Base-by-base conservation (phyloP, 2,888 invertebrate genomes). In the Agrochola circellaris region DNA sequence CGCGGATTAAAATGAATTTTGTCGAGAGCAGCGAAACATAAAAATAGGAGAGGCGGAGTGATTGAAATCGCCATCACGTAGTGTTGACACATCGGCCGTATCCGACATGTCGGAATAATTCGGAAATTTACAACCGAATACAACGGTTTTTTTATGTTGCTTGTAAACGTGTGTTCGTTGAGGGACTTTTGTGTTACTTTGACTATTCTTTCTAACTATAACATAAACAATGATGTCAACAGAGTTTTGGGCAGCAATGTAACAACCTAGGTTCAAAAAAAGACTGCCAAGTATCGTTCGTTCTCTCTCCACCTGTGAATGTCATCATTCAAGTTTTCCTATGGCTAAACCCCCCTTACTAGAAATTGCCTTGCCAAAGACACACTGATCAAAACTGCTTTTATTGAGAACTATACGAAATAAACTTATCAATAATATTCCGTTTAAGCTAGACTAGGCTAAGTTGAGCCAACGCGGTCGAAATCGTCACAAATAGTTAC, bases 21-120 rank as follows among this genome's bases (percentile, higher is more conserved):
- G 91, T 91, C 86, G 90, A 88, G 85, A 85, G 87, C 83, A 83
- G 83, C 83, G 85, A 87, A 90, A 91, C 86, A 91, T 89, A 89
- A 90, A 92, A 93, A 91, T 90, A 90, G 87, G 81, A 83, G 80
- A 84, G 86, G 70, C 73, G 61, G 83, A 89, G 90, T 93, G 93
- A 94, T 94, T 94, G 93, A 90, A 92, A 94, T 92, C 91, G 80
- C 91, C 88, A 92, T 93, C 93, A 94, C 93, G 93, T 93, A 86
- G 89, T 92, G 92, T 94, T 94, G 94, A 94, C 94, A 93, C 89
- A 92, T 90, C 85, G 87, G 73, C 84, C 90, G 90, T 82, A 85
- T 84, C 88, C 84, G 83, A 87, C 89, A 90, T 90, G 88, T 88
- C 70, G 87, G 87, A 89, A 90, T 92, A 90, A 92, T 92, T 90